These are phyloP conservation scores for Epirrita christyi DNA, from an alignment of 2,888 invertebrate species.

Conservation along the genomic window DNA sequence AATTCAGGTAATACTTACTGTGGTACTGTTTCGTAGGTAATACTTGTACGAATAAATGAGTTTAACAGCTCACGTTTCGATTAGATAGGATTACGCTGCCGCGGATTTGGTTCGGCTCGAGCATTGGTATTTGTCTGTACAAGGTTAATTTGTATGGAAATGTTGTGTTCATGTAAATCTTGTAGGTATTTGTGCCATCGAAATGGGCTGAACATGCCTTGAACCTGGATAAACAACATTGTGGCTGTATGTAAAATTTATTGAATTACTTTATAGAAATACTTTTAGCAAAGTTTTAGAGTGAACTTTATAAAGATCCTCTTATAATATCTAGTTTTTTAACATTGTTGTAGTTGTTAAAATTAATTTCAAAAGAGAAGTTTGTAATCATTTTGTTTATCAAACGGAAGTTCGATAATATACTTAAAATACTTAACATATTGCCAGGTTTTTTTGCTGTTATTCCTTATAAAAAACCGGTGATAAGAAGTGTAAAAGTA, in stretches of 20 bases:
- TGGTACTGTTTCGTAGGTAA: slow-evolving; percentile 6
- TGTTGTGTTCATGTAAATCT: slow-evolving; percentile 40
- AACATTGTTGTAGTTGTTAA: slow-evolving; percentile 2
- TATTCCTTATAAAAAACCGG: neutral
- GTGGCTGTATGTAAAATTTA: slow-evolving; percentile 13
- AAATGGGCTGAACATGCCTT: slow-evolving; percentile 15
- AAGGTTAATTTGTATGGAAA: slow-evolving; percentile 41
- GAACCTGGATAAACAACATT: neutral
- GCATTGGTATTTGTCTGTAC: slow-evolving; percentile 34
- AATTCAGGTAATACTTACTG: too few relatives aligned
- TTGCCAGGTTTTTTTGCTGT: too few relatives aligned
- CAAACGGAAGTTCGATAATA: neutral
- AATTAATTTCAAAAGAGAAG: slow-evolving; percentile 5
- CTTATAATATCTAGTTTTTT: neutral
- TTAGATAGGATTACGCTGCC: slow-evolving; percentile 29
- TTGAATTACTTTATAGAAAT: neutral
- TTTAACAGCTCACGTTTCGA: slow-evolving; percentile 30
- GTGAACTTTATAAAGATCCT: neutral
- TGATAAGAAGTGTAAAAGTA: neutral
- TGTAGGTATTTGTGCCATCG: slow-evolving; percentile 22
- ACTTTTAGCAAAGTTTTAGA: neutral
- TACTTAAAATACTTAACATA: too few relatives aligned
- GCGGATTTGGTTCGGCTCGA: slow-evolving; percentile 24
- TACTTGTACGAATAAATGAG: slow-evolving; percentile 20
- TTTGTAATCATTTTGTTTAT: slow-evolving; percentile 11